These are phyloP conservation scores for Scolopax rusticola DNA, from an alignment of 2,797 vertebrate species.

Conservation along the genomic window DNA sequence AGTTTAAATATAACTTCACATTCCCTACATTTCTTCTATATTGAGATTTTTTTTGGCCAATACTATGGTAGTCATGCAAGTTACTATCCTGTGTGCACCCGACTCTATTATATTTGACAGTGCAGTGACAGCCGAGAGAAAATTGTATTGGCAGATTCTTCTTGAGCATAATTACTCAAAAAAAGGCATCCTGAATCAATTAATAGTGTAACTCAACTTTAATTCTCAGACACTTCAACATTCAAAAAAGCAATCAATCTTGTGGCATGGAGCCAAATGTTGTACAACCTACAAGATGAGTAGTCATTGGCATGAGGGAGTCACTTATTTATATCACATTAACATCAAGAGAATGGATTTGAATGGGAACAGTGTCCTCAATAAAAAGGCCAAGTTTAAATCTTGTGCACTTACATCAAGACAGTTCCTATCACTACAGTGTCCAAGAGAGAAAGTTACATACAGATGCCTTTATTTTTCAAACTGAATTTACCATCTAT, in stretches of 20 bases:
- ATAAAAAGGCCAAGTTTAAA: neutral
- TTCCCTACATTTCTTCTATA: neutral
- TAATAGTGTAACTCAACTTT: slow-evolving; percentile 49
- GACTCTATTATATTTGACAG: neutral
- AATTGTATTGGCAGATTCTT: slow-evolving; percentile 59
- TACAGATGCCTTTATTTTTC: neutral
- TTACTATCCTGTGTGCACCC: slow-evolving; percentile 7
- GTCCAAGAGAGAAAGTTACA: neutral
- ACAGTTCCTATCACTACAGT: neutral
- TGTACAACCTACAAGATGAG: neutral
- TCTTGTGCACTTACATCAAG: neutral
- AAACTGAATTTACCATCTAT: neutral
- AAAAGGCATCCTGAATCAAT: slow-evolving; percentile 62
- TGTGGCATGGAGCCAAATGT: neutral
- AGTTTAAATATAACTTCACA: neutral
- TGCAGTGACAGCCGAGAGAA: slow-evolving; percentile 25
- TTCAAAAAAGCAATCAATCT: slow-evolving; percentile 25
- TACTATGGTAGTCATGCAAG: neutral
- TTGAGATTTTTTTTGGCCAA: neutral
- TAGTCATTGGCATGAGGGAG: neutral
- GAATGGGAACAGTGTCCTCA: neutral
- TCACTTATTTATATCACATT: neutral
- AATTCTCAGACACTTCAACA: slow-evolving; percentile 47
- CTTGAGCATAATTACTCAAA: slow-evolving; percentile 40
- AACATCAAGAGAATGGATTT: neutral